Conservation (phyloP, 2,113 vertebrate species). For the Pachyramphus minor region DNA sequence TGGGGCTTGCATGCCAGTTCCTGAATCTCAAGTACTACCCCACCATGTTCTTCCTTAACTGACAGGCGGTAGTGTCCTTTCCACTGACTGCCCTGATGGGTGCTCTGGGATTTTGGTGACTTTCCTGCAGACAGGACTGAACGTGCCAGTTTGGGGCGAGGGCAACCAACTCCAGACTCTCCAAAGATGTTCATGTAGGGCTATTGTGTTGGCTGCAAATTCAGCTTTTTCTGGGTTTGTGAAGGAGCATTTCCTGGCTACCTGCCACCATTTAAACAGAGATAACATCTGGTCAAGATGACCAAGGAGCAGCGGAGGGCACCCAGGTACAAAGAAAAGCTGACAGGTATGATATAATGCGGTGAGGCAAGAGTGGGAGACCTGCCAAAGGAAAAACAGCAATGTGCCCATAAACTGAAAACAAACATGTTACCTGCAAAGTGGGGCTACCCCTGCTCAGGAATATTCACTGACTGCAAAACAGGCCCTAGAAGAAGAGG, state of each 20-base stretch:
- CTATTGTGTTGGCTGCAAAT: background rate
- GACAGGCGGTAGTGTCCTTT: background rate
- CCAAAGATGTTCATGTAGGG: background rate
- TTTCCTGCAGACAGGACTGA: background rate
- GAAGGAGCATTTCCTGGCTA: background rate
- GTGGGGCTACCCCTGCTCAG: background rate
- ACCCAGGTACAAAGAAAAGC: slow-evolving; percentile 2
- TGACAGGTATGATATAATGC: slow-evolving; percentile 5
- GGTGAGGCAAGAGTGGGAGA: background rate
- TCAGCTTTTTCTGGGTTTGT: background rate
- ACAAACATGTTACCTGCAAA: background rate
- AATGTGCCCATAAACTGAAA: background rate
- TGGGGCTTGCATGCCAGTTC: background rate
- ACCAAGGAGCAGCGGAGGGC: background rate
- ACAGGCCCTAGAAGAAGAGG: background rate
- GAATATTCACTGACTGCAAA: background rate
- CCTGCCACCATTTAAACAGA: background rate
- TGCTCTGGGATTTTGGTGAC: background rate
- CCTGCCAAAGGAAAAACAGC: slow-evolving; percentile 14
- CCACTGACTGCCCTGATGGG: background rate
- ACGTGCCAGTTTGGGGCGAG: background rate
- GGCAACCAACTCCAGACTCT: background rate
- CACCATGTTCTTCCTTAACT: background rate
- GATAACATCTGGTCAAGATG: slow-evolving; percentile 31
- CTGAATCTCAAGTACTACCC: background rate